Evolutionary conservation across 2,113 vertebrate species (phyloP).

Genomic region (Benitochromis conjunctus): DNA sequence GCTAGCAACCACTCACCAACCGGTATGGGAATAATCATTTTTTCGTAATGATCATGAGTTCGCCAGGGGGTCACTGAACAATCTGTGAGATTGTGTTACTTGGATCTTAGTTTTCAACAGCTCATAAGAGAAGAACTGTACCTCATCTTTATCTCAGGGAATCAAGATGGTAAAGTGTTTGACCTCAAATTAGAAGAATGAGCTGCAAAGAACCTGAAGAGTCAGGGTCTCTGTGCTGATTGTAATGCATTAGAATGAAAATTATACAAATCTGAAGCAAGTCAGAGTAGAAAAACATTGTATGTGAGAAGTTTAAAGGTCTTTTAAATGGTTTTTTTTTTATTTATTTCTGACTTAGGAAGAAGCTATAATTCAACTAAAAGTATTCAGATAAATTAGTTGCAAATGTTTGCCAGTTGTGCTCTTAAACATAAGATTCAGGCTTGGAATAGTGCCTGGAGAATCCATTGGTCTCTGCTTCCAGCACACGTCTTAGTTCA

Average conservation of each 20-base stretch:
- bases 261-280: background rate
- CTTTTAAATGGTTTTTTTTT: background rate
- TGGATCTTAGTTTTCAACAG: no score
- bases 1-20: background rate
- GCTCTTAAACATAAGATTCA: background rate
- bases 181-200: background rate
- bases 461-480: constrained; percentile 59
- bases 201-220: no score
- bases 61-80: background rate
- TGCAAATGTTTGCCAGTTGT: background rate
- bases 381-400: background rate
- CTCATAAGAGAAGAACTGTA: no score
- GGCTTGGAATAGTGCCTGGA: constrained; percentile 19
- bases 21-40: background rate
- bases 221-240: background rate
- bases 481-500: constrained; percentile 57
- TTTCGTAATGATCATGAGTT: background rate
- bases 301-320: background rate
- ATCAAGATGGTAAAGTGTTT: background rate
- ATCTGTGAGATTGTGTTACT: background rate
- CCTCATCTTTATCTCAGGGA: no score
- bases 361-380: background rate
- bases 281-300: background rate
- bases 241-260: background rate
- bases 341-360: background rate